Conservation (phyloP, 2,888 invertebrate species). For the Petrophora chlorosata region DNA sequence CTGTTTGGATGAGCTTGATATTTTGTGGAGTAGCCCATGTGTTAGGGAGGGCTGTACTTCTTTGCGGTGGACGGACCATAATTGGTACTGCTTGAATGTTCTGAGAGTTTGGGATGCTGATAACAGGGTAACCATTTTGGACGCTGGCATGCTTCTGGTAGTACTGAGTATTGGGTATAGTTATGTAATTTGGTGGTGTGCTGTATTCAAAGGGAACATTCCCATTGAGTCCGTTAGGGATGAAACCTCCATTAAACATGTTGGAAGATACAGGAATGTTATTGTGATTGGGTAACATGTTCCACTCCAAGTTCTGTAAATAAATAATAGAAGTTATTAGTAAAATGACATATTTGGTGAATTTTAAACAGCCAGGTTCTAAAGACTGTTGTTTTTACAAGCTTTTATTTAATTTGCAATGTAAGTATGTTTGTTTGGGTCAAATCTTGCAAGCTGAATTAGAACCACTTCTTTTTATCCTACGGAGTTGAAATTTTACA, state of each 20-base stretch:
- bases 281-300: conserved; percentile 23
- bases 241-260: not conserved
- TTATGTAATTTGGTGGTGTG: conserved; percentile 33
- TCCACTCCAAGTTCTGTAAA: conserved; percentile 49
- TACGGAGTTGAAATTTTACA: no score
- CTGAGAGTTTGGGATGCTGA: conserved; percentile 27
- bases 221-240: conserved; percentile 1
- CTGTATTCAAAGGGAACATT: not conserved
- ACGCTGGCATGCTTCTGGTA: conserved; percentile 15
- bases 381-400: no score
- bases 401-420: no score
- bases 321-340: conserved; percentile 16
- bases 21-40: conserved; percentile 31
- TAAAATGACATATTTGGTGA: not conserved
- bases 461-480: no score
- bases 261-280: not conserved
- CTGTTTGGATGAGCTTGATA: conserved; percentile 35
- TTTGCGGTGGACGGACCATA: conserved; percentile 21
- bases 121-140: conserved; percentile 23
- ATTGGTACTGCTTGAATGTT: conserved; percentile 22
- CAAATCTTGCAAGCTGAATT: no score
- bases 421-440: no score
- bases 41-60: conserved; percentile 12
- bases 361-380: no score
- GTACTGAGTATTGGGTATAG: conserved; percentile 16